Percentiles rank a stretch among this genome's conserved stretches.
phyloP scores from a whole-genome alignment of 2,888 invertebrate genomes.

The Smittia aterrima region DNA sequence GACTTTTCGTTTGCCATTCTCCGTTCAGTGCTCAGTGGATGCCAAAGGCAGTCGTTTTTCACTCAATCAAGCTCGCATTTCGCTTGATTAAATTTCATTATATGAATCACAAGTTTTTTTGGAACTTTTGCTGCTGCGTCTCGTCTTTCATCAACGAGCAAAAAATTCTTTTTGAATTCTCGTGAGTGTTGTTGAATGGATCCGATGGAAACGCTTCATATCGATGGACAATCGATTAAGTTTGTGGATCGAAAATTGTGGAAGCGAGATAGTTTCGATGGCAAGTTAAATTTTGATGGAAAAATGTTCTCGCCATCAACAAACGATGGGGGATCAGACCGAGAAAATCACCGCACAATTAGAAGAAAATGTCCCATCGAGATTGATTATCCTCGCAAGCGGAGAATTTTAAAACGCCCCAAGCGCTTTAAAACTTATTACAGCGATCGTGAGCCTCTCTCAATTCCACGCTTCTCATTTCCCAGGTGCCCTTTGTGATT shows the following conservation, averaged over 20 bases:
- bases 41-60: not conserved
- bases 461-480: conserved; percentile 26
- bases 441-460: conserved; percentile 10
- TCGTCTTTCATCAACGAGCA: not conserved
- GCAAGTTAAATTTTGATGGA: not conserved
- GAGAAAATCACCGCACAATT: not conserved
- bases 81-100: not conserved
- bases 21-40: not conserved
- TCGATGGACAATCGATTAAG: conserved; percentile 26
- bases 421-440: conserved; percentile 38
- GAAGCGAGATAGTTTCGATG: conserved; percentile 2
- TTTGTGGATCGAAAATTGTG: conserved; percentile 32
- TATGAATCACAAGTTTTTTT: not conserved
- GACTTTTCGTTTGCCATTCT: not conserved
- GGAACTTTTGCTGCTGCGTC: not conserved
- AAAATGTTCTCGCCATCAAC: conserved; percentile 1
- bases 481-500: conserved; percentile 21
- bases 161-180: not conserved
- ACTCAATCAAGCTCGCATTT: not conserved
- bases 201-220: not conserved
- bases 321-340: not conserved
- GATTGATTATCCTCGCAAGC: not conserved
- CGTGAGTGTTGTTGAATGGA: not conserved
- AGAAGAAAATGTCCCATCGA: conserved; percentile 7
- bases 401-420: conserved; percentile 36